Evolutionary conservation across 2,797 vertebrate species (phyloP), one percentile per base, ranked within the genome.

Genomic region (Halcyon leucocephala): DNA sequence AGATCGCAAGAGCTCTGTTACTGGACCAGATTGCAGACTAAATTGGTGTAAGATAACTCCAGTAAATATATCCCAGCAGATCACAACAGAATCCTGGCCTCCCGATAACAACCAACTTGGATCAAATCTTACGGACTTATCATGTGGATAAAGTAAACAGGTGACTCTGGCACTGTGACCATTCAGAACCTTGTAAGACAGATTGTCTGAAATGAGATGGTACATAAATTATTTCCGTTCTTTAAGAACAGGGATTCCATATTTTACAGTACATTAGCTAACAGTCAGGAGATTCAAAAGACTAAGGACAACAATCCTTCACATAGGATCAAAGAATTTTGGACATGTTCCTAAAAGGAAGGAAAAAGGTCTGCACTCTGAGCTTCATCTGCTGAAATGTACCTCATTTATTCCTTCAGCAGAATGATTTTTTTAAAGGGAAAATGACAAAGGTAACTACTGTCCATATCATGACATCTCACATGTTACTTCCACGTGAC

Each of bases 61-160:
- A 26, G 97, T 97, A 89, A 98, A 98, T 41, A 98, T 93, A 91
- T 98, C 94, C 98, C 98, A 98, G 97, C 97, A 97, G 66, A 98
- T 97, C 46, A 98, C 98, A 1, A 91, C 41, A 9, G 98, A 98
- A 81, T 98, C 98, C 87, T 82, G 97, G 29, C 97, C 94, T 14
- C 98, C 98, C 15, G 98, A 98, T n/a, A 98, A 81, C 55, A 98
- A 92, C 98, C 98, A 98, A 89, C 97, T 98, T 65, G 97, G 96
- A 82, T 98, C 98, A 94, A 97, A 98, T 69, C 97, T 97, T 24
- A 97, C 97, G 16, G 97, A 98, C 44, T 96, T 72, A 76, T 95
- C 92, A 57, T 98, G 98, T 10, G 98, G 98, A 60, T 98, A 98
- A 73, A 98, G 97, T 29, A 98, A 95, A 39, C 97, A 97, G 29